These are phyloP conservation scores for Tenthredo livida DNA, from an alignment of 2,888 invertebrate genomes.

Conservation along the genomic window DNA sequence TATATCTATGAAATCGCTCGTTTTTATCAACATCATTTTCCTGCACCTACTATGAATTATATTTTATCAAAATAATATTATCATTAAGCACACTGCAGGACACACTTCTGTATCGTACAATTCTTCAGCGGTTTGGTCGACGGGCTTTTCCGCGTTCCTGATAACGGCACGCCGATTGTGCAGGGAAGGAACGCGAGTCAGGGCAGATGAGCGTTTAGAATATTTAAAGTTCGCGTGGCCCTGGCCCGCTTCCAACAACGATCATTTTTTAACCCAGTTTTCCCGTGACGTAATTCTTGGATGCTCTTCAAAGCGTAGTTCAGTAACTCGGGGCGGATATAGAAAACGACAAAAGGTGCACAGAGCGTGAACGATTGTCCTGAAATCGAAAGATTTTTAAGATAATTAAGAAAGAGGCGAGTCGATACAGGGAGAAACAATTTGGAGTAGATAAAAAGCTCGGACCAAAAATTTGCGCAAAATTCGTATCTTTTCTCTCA, in stretches of 20 bases:
- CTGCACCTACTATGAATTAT: not conserved
- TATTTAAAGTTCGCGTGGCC: slow-evolving; percentile 50
- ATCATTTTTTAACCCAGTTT: slow-evolving; percentile 45
- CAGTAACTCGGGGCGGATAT: slow-evolving; percentile 34
- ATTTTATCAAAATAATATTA: not conserved
- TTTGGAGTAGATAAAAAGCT: not conserved
- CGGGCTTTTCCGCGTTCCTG: not conserved
- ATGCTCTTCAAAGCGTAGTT: slow-evolving; percentile 50
- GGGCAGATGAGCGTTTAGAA: slow-evolving; percentile 39
- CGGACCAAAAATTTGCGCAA: not conserved
- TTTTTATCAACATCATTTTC: not conserved
- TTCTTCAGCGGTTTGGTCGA: not conserved
- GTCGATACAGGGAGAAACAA: not conserved
- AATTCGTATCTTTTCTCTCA: not conserved
- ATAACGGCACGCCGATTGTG: slow-evolving; percentile 1
- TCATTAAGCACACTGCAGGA: not conserved
- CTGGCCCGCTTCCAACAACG: slow-evolving; percentile 50
- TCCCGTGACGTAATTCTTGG: slow-evolving; percentile 44
- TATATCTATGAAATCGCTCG: not conserved
- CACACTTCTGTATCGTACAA: not conserved
- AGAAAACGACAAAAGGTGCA: not conserved
- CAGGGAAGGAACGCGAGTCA: not conserved
- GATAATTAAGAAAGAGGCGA: not conserved
- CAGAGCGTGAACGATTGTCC: not conserved
- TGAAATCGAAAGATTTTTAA: slow-evolving; percentile 16